These are phyloP conservation scores for Pseudomyrmex pallidus DNA, from an alignment of 1,140 invertebrate genomes.

Conservation along the genomic window DNA sequence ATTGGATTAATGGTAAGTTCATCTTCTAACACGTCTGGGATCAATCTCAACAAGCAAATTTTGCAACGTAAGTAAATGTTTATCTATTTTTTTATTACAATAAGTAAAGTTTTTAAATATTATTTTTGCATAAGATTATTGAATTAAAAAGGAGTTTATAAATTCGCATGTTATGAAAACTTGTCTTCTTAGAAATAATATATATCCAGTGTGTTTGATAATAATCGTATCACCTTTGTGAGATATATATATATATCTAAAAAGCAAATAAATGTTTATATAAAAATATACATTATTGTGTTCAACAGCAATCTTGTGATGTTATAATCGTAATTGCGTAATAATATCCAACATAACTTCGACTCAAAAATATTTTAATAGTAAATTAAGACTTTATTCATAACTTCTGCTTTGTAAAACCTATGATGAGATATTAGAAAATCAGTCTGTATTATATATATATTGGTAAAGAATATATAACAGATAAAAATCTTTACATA, in stretches of 20 bases:
- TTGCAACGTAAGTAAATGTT: background rate
- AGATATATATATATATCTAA: too few relatives aligned
- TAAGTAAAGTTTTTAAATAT: background rate
- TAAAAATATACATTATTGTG: too few relatives aligned
- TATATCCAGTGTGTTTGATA: too few relatives aligned
- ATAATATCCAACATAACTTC: background rate
- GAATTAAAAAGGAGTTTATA: background rate
- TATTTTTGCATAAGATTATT: background rate
- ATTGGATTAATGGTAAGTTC: too few relatives aligned
- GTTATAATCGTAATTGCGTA: background rate
- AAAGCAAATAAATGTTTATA: too few relatives aligned
- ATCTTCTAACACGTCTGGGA: too few relatives aligned
- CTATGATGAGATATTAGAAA: slow-evolving; percentile 17
- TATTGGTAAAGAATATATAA: slow-evolving; percentile 8
- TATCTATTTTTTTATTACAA: background rate
- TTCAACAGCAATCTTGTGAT: too few relatives aligned
- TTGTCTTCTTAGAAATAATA: background rate
- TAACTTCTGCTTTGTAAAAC: background rate
- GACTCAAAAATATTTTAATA: slow-evolving; percentile 3
- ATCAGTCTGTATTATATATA: slow-evolving; percentile 35
- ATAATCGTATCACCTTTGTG: too few relatives aligned
- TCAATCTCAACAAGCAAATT: too few relatives aligned
- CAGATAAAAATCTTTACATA: slow-evolving; percentile 12
- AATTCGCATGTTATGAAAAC: background rate
- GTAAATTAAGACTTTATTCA: too few relatives aligned